A percentile compares a stretch with the other conserved stretches of the same genome.
These are phyloP conservation scores for Charina bottae DNA, from an alignment of 2,113 vertebrate genomes.

Conservation along the genomic window DNA sequence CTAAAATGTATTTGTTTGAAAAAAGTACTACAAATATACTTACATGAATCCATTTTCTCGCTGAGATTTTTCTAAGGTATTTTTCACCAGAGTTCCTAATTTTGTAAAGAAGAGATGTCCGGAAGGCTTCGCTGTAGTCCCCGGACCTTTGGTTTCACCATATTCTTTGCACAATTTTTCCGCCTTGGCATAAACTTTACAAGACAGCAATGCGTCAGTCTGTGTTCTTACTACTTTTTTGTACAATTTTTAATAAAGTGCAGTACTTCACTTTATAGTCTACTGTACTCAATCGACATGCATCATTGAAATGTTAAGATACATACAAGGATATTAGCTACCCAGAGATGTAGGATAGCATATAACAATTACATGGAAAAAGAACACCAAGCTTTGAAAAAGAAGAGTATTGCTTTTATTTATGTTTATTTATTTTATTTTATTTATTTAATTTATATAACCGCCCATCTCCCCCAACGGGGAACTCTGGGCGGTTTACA, in stretches of 20 bases:
- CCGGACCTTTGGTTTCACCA: slow-evolving; percentile 94
- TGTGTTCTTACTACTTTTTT: background rate
- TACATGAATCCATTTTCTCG: slow-evolving; percentile 98
- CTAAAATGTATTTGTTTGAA: background rate
- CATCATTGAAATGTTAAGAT: background rate
- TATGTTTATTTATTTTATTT: background rate
- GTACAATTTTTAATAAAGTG: background rate
- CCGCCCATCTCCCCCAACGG: too few relatives aligned
- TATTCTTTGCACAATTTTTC: slow-evolving; percentile 96
- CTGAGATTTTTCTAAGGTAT: slow-evolving; percentile 93
- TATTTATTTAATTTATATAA: too few relatives aligned
- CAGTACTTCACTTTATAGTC: background rate
- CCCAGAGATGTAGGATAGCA: background rate
- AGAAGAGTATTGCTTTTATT: background rate
- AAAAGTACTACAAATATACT: slow-evolving; percentile 65
- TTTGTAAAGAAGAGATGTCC: slow-evolving; percentile 96
- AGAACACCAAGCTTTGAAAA: background rate
- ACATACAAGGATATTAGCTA: background rate
- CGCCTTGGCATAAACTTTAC: slow-evolving; percentile 86
- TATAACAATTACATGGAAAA: background rate
- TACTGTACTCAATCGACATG: background rate
- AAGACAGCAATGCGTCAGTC: slow-evolving; percentile 41
- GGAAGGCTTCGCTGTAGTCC: slow-evolving; percentile 92
- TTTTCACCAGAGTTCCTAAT: slow-evolving; percentile 88
- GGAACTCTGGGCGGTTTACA: too few relatives aligned